Conservation (phyloP, 2,888 invertebrate genomes). For the Brachylomia viminalis region DNA sequence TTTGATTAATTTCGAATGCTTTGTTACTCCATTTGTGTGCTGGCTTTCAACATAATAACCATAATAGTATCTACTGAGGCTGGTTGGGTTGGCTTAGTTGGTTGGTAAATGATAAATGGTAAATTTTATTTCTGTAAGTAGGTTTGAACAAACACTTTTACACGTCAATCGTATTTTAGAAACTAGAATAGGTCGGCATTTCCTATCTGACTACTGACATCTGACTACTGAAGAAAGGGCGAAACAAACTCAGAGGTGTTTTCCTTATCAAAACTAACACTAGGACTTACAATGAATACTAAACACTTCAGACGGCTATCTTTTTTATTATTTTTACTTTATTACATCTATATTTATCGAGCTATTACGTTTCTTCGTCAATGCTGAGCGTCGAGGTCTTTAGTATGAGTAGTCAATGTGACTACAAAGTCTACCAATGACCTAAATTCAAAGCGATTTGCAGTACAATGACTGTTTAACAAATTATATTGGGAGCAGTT, state of each 20-base stretch:
- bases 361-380: not conserved
- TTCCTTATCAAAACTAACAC: not conserved
- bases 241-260: no score
- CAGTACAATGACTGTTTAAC: slow-evolving; percentile 6
- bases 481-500: slow-evolving; percentile 13
- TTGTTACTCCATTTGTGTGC: not conserved
- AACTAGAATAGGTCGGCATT: no score
- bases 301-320: not conserved
- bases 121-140: no score
- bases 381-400: slow-evolving; percentile 27
- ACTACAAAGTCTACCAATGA: slow-evolving; percentile 30
- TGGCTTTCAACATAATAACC: not conserved
- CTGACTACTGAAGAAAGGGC: no score
- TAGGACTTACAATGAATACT: not conserved
- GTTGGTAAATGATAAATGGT: no score
- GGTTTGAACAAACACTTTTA: no score
- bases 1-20: not conserved
- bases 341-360: not conserved
- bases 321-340: not conserved
- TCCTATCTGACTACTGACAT: no score
- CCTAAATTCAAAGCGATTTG: slow-evolving; percentile 28
- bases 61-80: not conserved
- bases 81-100: not conserved
- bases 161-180: no score
- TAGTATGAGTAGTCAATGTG: slow-evolving; percentile 20